phyloP scores from a whole-genome alignment of 2,888 invertebrate species.

The Synanthedon myopaeformis region DNA sequence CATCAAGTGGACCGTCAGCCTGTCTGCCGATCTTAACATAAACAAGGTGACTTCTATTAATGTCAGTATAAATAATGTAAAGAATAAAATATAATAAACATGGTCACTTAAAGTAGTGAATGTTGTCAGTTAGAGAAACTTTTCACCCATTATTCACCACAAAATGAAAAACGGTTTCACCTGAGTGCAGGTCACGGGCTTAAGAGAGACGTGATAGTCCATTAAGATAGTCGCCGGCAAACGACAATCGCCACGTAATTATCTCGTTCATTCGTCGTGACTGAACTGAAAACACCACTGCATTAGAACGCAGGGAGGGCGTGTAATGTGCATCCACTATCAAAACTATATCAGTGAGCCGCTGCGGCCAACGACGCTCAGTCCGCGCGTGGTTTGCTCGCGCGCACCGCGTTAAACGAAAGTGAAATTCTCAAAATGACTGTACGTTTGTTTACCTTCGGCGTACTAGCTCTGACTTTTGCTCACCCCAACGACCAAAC shows the following conservation, averaged over 20 bases:
- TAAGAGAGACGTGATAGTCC: conserved; percentile 57
- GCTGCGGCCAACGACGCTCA: conserved; percentile 43
- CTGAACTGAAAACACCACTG: conserved; percentile 57
- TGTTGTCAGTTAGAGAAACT: conserved; percentile 19
- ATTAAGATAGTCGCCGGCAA: conserved; percentile 56
- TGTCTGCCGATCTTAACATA: too few relatives aligned
- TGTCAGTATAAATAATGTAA: too few relatives aligned
- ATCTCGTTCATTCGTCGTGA: conserved; percentile 65
- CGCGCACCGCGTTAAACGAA: conserved; percentile 51
- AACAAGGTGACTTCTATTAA: too few relatives aligned
- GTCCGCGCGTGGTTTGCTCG: conserved; percentile 45
- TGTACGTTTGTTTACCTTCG: conserved; percentile 43
- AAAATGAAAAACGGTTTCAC: conserved; percentile 64
- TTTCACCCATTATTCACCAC: conserved; percentile 40
- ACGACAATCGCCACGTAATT: conserved; percentile 62
- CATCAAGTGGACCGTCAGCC: too few relatives aligned
- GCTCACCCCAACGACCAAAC: conserved; percentile 37
- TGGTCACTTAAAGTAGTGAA: too few relatives aligned
- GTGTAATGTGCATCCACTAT: conserved; percentile 54
- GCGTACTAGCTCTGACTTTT: conserved; percentile 31
- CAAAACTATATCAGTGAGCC: conserved; percentile 62
- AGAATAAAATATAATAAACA: too few relatives aligned
- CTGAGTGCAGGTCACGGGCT: conserved; percentile 54
- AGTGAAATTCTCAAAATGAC: conserved; percentile 63
- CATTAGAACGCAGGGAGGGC: conserved; percentile 61